Evolutionary conservation across 1,140 invertebrate species (phyloP), one percentile per base, ranked within the genome.

Genomic region (Neodiprion pinetum): DNA sequence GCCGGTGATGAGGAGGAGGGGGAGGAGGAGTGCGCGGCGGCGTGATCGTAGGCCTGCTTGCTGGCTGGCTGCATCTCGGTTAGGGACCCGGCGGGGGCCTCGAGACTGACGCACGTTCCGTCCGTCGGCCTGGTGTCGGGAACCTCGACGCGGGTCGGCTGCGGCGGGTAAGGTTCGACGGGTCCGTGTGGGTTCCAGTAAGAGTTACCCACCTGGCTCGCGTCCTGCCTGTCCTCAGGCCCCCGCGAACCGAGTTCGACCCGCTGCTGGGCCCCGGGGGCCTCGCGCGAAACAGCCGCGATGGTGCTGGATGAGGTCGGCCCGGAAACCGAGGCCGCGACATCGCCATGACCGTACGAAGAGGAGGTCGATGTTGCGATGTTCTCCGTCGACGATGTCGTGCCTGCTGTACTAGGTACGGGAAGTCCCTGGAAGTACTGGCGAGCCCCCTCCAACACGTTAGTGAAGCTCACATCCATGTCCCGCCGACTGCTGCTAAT

Each of bases 351-450:
- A 67, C 84, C 81, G 76, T 84, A 82, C 72, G 81, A 78, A 73
- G 87, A 83, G 70, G 90, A 87, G 72, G 89, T 84, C 48, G 88
- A 86, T 71, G 87, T 82, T 71, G 84, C 81, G 50, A 80, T 81
- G 74, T 83, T 80, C 75, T 85, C 81, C 76, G 80, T 86, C 84
- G 75, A 83, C 79, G 74, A 72, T 80, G 86, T 85, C 83, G 88
- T 84, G 86, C 88, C 84, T 82, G 90, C 84, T 77, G 87, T 83
- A 76, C 89, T 88, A 68, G 90, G 88, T 80, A 91, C 90, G 74
- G 93, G 93, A 83, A 94, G 87, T 84, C 93, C 93, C 90, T 94
- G 92, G 88, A 94, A 94, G 89, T 93, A 94, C 89, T 93, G 93
- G 83, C 93, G 92, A 86, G 92, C 93, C 87, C 92, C 93, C 91